Evolutionary conservation across 2,797 vertebrate genomes (phyloP), one percentile per base, ranked within the genome.

Genomic region (Pteronotus mesoamericanus): DNA sequence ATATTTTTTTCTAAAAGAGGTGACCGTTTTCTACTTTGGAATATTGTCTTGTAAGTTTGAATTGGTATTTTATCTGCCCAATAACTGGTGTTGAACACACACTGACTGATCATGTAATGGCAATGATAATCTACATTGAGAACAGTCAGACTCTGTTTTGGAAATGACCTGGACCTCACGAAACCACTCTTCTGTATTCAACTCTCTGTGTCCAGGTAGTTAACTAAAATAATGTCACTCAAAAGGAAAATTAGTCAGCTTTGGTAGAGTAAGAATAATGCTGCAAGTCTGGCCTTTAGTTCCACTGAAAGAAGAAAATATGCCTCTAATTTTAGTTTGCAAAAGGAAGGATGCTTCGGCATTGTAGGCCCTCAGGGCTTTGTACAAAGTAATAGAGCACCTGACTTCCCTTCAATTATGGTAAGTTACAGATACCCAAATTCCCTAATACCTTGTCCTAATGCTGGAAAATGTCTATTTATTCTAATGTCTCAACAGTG

Each of bases 271-370:
- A 66, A 90, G 39, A 88, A 59, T n/a, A 91, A 78, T 44, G 15
- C 34, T 84, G 1, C 64, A 77, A 61, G 55, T 19, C 44, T 57
- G 69, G 66, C 10, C 18, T 75, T 90, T n/a, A 68, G 37, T 71
- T 84, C 78, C 72, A n/a, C 2, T 89, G 77, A 92, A 86, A 72
- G 18, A 84, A 85, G 71, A 89, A 79, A 97, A 77, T 10, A 24
- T 77, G 46, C 10, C n/a, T 86, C 71, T 69, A 61, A 80, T 93
- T 97, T 95, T 51, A 90, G 39, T 89, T 89, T 82, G 16, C 0
- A 80, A 89, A 51, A 82, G 4, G 51, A 96, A 39, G 26, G 44
- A 53, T n/a, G 18, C 5, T 71, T 85, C 9, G 39, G 19, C 44
- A 93, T 34, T 21, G 6, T 24, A 37, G 15, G 0, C 39, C 6